Base-by-base conservation (phyloP, 2,113 vertebrate species). In the Rhinogobius similis region DNA sequence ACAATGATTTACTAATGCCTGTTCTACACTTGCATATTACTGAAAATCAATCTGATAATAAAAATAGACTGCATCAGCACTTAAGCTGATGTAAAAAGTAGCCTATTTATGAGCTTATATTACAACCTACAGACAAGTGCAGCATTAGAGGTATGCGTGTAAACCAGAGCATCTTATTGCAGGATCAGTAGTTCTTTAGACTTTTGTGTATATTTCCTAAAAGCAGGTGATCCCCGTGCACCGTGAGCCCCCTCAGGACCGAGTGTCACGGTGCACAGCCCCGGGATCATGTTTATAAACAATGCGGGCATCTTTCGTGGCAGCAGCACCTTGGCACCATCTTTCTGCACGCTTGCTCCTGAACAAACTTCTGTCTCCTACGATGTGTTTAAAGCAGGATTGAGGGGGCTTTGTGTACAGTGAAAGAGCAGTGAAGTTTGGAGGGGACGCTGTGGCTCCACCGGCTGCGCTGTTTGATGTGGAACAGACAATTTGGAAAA, bases 251-350 rank as follows among this genome's bases (percentile, higher is more conserved):
- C 29, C 36, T 23, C 7, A 39, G 27, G 13, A 76, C 56, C 38
- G 32, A 20, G 39, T 65, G 21, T 11, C 21, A 11, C 44, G 62
- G 58, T 29, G 29, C 32, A 48, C 68, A 27, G 20, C 66, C 71
- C 65, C 55, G 69, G 70, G n/a, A n/a, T n/a, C n/a, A 63, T 87
- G 87, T 89, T 87, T 80, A 85, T 73, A 76, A 87, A 87, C 83
- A 86, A 82, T 58, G 70, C 72, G 67, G 77, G 73, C 73, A 84
- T 79, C 85, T 10, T 9, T 20, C 3, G 70, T 53, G 61, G 6
- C 64, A 23, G 4, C 65, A 61, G 50, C 53, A 12, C 53, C 67
- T 20, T 73, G 36, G 41, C 65, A 39, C 50, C 65, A 21, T 21
- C 38, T 24, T 23, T 23, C 62, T n/a, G 20, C 65, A 21, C 52